Evolutionary conservation across 53 echinoderm and acorn worm species (phyloP), one percentile per base, ranked within the genome.

Genomic region (Holothuria scabra): DNA sequence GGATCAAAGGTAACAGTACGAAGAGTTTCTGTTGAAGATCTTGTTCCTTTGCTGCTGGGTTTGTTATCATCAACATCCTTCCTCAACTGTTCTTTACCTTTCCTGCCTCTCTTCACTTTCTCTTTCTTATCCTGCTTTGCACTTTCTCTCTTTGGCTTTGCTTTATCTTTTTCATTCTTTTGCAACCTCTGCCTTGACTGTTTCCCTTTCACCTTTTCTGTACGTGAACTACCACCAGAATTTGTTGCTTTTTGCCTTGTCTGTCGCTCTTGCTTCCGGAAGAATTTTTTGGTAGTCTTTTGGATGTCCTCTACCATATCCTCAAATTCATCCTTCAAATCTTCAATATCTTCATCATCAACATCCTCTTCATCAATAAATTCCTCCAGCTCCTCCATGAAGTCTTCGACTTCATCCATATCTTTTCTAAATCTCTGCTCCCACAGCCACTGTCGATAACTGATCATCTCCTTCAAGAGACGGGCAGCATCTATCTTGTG

Each of bases 261-360:
- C 61, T 34, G 28, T 23, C 67, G 84, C 84, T 67, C 84, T 22
- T 80, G 71, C 34, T 84, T 87, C 80, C 84, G 66, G 65, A 87
- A 87, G 71, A 75, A 81, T 67, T 91, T 91, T 46, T 83, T 87
- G 28, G 91, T 84, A n/a, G 88, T 84, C 63, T 94, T 88, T 65
- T 94, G 92, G 70, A 94, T 89, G 71, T 95, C 91, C 76, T 95
- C 93, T 12, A 94, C 87, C 87, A 95, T 91, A 44, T 95, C 93
- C 46, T 93, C 96, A 88, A 95, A 95, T 37, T 95, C 96, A 32
- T 93, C 96, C 80, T 93, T 93, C 84, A 95, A 79, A 55, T 95
- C 93, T 38, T 91, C 93, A 32, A 95, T 85, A 60, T 93, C 93
- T 31, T 80, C 79, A 48, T 95, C 96, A 7, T 85, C 83, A 1